A percentile compares a stretch with the other conserved stretches of the same genome.
Conservation (phyloP, 2,797 vertebrate species). For the Sus cebifrons region DNA sequence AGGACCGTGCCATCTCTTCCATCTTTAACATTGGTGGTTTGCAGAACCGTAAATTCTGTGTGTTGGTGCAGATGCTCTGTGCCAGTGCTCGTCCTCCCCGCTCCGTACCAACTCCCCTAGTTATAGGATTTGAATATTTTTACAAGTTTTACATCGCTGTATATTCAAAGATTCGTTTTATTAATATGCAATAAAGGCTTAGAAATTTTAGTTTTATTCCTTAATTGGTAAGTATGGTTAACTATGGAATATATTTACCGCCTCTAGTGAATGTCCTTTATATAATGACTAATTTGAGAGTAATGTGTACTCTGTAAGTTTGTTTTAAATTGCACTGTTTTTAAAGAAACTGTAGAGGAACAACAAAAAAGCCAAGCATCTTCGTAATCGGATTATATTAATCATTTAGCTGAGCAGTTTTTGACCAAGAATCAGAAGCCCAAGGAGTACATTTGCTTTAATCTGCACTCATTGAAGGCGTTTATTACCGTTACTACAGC, state of each 20-base stretch:
- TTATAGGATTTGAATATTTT: constrained; percentile 91
- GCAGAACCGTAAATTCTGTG: constrained; percentile 86
- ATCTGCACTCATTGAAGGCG: constrained; percentile 87
- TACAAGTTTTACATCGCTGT: constrained; percentile 91
- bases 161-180: constrained; percentile 92
- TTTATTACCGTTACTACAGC: constrained; percentile 87
- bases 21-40: constrained; percentile 89
- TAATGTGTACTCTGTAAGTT: constrained; percentile 89
- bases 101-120: constrained; percentile 88
- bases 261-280: constrained; percentile 91
- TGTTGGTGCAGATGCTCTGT: constrained; percentile 86
- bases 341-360: constrained; percentile 87
- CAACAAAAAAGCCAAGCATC: constrained; percentile 85
- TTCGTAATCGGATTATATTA: constrained; percentile 85
- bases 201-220: constrained; percentile 89
- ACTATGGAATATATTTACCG: constrained; percentile 90
- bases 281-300: constrained; percentile 90
- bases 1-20: constrained; percentile 90
- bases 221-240: constrained; percentile 90
- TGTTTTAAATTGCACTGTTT: constrained; percentile 92
- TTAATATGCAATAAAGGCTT: constrained; percentile 93
- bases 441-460: constrained; percentile 88
- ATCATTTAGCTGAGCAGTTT: constrained; percentile 86
- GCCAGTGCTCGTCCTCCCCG: constrained; percentile 87
- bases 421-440: constrained; percentile 88